Evolutionary conservation across 2,888 invertebrate genomes (phyloP), one percentile per base, ranked within the genome.

Genomic region (Monochamus alternatus): DNA sequence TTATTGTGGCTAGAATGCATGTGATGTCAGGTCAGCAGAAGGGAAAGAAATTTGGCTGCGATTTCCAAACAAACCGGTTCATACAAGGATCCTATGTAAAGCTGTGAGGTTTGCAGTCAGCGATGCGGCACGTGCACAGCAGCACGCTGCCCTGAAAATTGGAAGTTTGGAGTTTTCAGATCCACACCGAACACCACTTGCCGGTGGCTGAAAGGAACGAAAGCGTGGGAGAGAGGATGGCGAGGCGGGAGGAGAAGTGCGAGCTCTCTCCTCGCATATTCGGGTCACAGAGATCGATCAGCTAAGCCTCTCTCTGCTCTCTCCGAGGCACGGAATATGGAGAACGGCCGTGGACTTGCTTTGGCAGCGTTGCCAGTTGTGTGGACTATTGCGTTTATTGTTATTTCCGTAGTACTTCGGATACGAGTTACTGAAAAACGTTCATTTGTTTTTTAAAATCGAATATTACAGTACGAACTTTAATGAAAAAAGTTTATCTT

Each of bases 241-340:
- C 51, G 69, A 58, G 47, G 69, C 58, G 69, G 58, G 70, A 55
- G 60, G 72, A 60, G 76, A 76, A 52, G 58, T 70, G 75, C 60
- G 70, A 75, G 76, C 75, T 74, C 72, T 77, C 75, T 74, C 75
- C 74, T 80, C 80, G 75, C 77, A 71, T 79, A 80, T 80, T 80
- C 78, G 80, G 80, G 80, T 80, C 80, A 80, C 80, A 78, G 76
- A 69, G 79, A 80, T 80, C 80, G 80, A 80, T 80, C 72, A 62
- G 75, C 75, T 60, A 70, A 71, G 75, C 71, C 70, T 69, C 75
- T 58, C 62, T 52, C 55, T 59, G 70, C 70, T 69, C 75, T 58
- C 62, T 52, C 55, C 44, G 70, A 65, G 60, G 74, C 75, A 63
- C 65, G 63, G 71, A 63, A 38, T 69, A 58, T 47, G 60, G 69